Conservation (phyloP, 2,113 vertebrate genomes). For the Lamprotornis superbus region DNA sequence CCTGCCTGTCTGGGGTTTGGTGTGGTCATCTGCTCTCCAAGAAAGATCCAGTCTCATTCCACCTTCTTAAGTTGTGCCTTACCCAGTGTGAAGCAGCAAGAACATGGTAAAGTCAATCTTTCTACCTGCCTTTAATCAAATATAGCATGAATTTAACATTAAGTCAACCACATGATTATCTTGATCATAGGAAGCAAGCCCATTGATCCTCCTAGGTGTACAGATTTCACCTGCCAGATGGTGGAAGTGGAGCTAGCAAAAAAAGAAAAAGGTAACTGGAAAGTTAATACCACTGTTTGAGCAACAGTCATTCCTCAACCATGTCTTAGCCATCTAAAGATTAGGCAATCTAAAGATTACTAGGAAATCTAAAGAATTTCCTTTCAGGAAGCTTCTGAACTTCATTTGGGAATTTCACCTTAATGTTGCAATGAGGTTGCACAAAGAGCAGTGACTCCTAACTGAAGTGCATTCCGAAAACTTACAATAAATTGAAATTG, state of each 20-base stretch:
- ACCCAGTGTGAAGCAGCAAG: background rate
- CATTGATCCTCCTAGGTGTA: background rate
- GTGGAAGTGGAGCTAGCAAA: background rate
- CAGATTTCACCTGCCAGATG: background rate
- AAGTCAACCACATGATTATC: background rate
- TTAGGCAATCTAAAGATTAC: too few relatives aligned
- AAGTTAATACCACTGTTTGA: background rate
- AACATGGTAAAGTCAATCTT: background rate
- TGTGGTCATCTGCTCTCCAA: background rate
- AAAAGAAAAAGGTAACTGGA: background rate
- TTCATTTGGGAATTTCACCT: background rate
- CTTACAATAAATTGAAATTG: background rate
- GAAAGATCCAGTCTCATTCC: background rate
- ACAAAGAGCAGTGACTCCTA: background rate
- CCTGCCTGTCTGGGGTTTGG: background rate
- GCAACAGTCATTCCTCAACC: background rate
- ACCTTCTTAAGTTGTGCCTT: background rate
- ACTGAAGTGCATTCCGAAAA: background rate
- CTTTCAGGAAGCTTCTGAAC: background rate
- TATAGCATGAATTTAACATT: background rate
- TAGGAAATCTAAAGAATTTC: background rate
- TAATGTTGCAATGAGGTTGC: background rate
- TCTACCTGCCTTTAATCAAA: background rate
- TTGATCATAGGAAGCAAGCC: background rate
- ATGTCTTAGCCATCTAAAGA: background rate